These are phyloP conservation scores for Myotis lucifugus DNA, from an alignment of 2,113 vertebrate genomes.

Conservation along the genomic window DNA sequence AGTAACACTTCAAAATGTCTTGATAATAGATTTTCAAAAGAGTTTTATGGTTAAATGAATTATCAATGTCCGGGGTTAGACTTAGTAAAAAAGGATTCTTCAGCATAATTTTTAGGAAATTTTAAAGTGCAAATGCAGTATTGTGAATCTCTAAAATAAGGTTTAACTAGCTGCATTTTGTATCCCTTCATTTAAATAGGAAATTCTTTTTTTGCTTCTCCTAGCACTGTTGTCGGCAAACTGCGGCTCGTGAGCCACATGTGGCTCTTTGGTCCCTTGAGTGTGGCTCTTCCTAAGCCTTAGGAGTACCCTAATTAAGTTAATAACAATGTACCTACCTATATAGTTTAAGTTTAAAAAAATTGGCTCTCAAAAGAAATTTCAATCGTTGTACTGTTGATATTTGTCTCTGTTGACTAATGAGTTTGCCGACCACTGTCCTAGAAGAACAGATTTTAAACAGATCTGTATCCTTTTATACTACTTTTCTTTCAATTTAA, in stretches of 20 bases:
- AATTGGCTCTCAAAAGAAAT: no score
- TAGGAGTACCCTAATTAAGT: no score
- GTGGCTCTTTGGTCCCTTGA: no score
- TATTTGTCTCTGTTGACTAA: no score
- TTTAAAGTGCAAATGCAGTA: not conserved
- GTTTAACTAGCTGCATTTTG: not conserved
- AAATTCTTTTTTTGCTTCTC: not conserved
- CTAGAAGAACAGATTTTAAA: not conserved
- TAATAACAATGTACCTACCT: no score
- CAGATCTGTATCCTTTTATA: not conserved
- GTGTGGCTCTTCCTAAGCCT: no score
- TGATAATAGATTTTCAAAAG: not conserved
- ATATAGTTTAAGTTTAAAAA: no score
- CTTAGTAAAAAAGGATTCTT: not conserved
- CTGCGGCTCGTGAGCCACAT: no score
- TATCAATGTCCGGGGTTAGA: not conserved
- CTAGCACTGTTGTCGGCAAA: no score
- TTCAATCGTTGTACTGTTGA: no score
- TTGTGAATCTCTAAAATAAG: not conserved
- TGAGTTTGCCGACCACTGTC: no score
- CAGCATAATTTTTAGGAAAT: constrained; percentile 24
- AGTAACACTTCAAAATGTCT: constrained; percentile 33
- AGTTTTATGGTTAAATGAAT: not conserved
- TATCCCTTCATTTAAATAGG: not conserved
- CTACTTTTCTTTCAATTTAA: constrained; percentile 36